Evolutionary conservation across 2,888 invertebrate genomes (phyloP), one percentile per base, ranked within the genome.

Genomic region (Amiota minor): DNA sequence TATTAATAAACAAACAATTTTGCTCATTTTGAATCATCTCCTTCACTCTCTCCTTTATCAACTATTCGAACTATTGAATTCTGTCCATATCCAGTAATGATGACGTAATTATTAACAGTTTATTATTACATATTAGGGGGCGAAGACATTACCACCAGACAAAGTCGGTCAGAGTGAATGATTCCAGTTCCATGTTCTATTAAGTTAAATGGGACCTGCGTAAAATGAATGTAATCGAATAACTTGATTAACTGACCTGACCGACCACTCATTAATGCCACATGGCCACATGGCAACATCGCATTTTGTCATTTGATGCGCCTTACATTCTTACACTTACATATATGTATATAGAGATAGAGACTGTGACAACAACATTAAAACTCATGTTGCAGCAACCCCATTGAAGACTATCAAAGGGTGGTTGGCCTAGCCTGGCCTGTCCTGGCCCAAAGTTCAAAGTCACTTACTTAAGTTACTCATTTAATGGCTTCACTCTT

Each of bases 161-260:
- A 23, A 3, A 23, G 23, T 35, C 35, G 35, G 2, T 35, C 35
- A 35, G 6, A 35, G 35, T 35, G 35, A 35, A 35, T 35, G 6
- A 35, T 35, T 35, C 35, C 35, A 35, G 35, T 35, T 35, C 35
- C 35, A 35, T 6, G 35, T 35, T 35, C 35, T 35, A 35, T 35
- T 35, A 6, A 35, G 35, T 35, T 35, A 35, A 35, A 6, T n/a
- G 12, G 16, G 50, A 67, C 56, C 64, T 70, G 70, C 64, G 23
- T 23, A 12, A 70, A 73, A 70, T 73, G 73, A 56, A 18, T 70
- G 14, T 53, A 49, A 67, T 59, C 71, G 75, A 81, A 84, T 84
- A 74, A 77, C 79, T 81, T 86, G 85, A 86, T 86, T 79, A 83
- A 86, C 83, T 86, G 86, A 78, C 81, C 83, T 16, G 73, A 35